phyloP scores from a whole-genome alignment of 2,888 invertebrate genomes.

The Apodemia mormo region DNA sequence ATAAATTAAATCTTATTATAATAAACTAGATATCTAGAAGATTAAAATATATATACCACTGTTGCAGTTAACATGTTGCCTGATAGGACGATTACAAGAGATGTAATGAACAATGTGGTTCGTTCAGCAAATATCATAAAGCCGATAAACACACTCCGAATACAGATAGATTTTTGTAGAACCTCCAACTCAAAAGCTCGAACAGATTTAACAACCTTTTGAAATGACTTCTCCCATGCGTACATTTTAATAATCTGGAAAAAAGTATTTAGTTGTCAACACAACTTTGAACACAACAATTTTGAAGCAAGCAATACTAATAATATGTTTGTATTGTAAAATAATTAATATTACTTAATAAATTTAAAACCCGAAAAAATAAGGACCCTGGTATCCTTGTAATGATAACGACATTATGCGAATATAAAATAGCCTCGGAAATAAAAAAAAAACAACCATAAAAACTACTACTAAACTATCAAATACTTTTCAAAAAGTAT shows the following conservation, averaged over 20 bases:
- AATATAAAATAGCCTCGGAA: too few species aligned
- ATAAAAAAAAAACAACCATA: too few species aligned
- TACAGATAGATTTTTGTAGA: conserved; percentile 81
- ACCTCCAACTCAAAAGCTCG: conserved; percentile 80
- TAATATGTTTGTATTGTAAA: too few species aligned
- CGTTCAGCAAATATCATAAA: conserved; percentile 89
- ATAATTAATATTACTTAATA: too few species aligned
- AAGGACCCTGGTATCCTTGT: too few species aligned
- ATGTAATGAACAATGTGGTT: conserved; percentile 85
- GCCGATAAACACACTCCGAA: conserved; percentile 85
- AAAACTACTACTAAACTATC: too few species aligned
- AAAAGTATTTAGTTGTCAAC: conserved; percentile 1
- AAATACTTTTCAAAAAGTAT: too few species aligned
- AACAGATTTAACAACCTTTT: conserved; percentile 83
- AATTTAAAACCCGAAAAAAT: too few species aligned
- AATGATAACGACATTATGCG: too few species aligned
- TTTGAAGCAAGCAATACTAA: too few species aligned
- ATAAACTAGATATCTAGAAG: not conserved
- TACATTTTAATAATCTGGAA: conserved; percentile 95
- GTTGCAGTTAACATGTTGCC: conserved; percentile 64
- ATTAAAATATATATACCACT: conserved; percentile 43
- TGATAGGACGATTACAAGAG: conserved; percentile 58
- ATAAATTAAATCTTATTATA: too few species aligned
- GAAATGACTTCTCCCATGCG: conserved; percentile 94
- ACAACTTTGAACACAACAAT: too few species aligned